These are phyloP conservation scores for Chrysogorgia sp. DNA, from an alignment of 92 coral and sea anemone species.

Conservation along the genomic window DNA sequence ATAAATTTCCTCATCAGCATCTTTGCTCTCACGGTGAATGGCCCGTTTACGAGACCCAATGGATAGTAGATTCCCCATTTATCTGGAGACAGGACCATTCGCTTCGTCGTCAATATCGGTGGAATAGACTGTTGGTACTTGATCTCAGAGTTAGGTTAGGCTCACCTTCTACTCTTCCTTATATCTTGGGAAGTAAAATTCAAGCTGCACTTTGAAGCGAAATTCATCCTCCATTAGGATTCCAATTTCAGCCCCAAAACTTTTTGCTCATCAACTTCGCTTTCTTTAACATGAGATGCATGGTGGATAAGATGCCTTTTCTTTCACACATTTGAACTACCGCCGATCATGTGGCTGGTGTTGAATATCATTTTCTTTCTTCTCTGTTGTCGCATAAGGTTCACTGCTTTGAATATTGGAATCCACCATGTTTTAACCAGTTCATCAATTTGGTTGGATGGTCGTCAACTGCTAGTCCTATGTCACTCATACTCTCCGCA, in stretches of 20 bases:
- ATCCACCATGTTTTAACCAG: conserved; percentile 52
- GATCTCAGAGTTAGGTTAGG: conserved; percentile 29
- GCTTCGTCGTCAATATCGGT: conserved; percentile 49
- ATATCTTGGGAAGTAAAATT: conserved; percentile 50
- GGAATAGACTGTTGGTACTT: conserved; percentile 38
- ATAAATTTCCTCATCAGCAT: conserved; percentile 60
- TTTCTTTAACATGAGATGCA: not conserved
- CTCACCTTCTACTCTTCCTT: conserved; percentile 32
- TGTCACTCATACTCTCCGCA: not conserved
- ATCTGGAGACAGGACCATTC: conserved; percentile 62
- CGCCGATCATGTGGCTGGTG: not conserved
- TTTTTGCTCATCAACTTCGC: conserved; percentile 33
- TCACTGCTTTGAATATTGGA: conserved; percentile 59
- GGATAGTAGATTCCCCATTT: conserved; percentile 66
- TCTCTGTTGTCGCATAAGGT: conserved; percentile 16
- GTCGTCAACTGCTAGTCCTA: not conserved
- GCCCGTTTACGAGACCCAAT: conserved; percentile 59
- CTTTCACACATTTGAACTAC: too few relatives aligned
- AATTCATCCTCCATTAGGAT: conserved; percentile 45
- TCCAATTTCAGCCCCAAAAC: conserved; percentile 59
- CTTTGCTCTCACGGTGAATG: conserved; percentile 63
- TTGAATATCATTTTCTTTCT: not conserved
- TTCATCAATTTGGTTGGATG: conserved; percentile 14
- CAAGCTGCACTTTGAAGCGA: conserved; percentile 46
- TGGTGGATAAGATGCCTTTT: not conserved